These are phyloP conservation scores for Temnothorax longispinosus DNA, from an alignment of 1,140 invertebrate genomes.

Conservation along the genomic window DNA sequence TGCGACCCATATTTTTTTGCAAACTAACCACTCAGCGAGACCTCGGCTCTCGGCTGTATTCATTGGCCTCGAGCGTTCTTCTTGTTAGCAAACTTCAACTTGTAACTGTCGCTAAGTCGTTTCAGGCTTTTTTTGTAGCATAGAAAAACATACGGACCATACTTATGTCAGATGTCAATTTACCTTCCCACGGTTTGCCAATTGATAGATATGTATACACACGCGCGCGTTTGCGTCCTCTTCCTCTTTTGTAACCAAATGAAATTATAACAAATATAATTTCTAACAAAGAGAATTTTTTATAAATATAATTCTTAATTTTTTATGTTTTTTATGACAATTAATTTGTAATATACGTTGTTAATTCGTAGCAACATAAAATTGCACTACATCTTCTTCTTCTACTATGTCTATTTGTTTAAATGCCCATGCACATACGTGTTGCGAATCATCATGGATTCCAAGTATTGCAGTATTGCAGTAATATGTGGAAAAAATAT, in stretches of 20 bases:
- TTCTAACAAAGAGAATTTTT: not conserved
- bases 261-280: not conserved
- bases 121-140: not conserved
- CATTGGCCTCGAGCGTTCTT: conserved; percentile 31
- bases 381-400: not conserved
- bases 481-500: not conserved
- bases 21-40: conserved; percentile 50
- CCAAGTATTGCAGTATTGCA: not conserved
- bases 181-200: not conserved
- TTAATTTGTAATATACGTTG: not conserved
- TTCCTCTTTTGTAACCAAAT: not conserved
- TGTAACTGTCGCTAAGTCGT: conserved; percentile 44
- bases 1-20: conserved; percentile 37
- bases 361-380: not conserved
- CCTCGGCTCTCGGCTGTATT: not conserved
- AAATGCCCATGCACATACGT: not conserved
- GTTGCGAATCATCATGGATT: not conserved
- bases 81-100: conserved; percentile 58
- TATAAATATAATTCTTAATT: not conserved
- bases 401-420: not conserved
- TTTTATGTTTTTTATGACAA: not conserved
- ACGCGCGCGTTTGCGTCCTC: too few species aligned
- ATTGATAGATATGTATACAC: not conserved
- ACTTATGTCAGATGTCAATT: conserved; percentile 27
- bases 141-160: conserved; percentile 15